phyloP scores from a whole-genome alignment of 2,888 invertebrate genomes.

The Craniophora ligustri region DNA sequence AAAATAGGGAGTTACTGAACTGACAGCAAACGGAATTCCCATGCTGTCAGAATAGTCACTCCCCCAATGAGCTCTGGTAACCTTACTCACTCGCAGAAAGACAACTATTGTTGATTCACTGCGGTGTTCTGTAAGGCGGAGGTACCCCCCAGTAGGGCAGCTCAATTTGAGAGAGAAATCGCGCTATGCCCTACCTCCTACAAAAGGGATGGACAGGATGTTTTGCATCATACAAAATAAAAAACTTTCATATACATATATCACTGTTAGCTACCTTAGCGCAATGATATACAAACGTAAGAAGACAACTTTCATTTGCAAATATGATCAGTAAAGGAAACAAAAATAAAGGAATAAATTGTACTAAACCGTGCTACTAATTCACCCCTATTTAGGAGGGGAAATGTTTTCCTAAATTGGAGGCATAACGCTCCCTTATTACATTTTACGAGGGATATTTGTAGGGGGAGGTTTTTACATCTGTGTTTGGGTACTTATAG shows the following conservation, averaged over 20 bases:
- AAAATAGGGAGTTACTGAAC: no score
- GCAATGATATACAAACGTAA: constrained; percentile 4
- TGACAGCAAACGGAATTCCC: no score
- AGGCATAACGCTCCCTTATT: constrained; percentile 1
- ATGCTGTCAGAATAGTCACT: no score
- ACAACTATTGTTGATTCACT: no score
- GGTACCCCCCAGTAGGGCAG: no score
- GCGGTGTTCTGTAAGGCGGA: no score
- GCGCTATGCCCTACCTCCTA: no score
- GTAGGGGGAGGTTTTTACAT: background rate
- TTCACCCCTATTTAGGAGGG: constrained; percentile 26
- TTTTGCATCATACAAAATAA: background rate
- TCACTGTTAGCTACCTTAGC: background rate
- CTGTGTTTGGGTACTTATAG: background rate
- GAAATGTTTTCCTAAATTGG: constrained; percentile 6
- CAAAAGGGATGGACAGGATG: no score
- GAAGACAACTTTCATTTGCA: constrained; percentile 8
- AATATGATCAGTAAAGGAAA: constrained; percentile 22
- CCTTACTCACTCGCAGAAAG: no score
- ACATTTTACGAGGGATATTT: constrained; percentile 5
- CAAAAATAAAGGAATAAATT: constrained; percentile 44
- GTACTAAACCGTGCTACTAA: constrained; percentile 17
- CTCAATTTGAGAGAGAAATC: no score
- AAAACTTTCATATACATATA: background rate
- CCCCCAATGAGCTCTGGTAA: no score